A percentile compares a stretch with the other conserved stretches of the same genome.
Evolutionary conservation across 2,797 vertebrate species (phyloP).

Genomic region (Xenops minutus): DNA sequence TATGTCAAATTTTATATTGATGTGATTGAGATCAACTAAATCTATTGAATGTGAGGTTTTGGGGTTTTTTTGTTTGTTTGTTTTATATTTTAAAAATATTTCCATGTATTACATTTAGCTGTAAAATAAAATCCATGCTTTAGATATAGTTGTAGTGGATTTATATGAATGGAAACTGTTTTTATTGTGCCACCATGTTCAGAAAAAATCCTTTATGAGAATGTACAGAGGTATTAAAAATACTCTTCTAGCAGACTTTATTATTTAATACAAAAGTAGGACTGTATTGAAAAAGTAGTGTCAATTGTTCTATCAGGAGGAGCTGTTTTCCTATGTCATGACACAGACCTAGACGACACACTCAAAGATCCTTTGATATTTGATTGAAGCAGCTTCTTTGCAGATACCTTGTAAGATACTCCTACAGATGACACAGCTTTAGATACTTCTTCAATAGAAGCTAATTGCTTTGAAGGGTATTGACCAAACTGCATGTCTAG

Average conservation of each 20-base stretch:
- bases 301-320: neutral
- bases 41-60: rapidly evolving
- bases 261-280: neutral
- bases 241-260: neutral
- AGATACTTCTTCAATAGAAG: neutral
- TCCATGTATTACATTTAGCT: neutral
- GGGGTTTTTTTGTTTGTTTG: no score
- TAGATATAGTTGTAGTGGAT: neutral
- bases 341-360: neutral
- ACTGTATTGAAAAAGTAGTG: neutral
- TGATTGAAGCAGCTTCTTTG: neutral
- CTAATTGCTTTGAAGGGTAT: neutral
- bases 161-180: neutral
- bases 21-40: neutral
- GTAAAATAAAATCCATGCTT: neutral
- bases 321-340: neutral
- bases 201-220: neutral
- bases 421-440: neutral
- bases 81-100: no score
- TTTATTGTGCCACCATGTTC: neutral
- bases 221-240: neutral
- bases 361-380: neutral
- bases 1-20: neutral
- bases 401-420: neutral
- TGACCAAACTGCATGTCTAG: neutral